Percentiles rank a stretch among this genome's conserved stretches.
phyloP scores from a whole-genome alignment of 30 jellyfish, hydroid and myxozoan genomes.

The Chironex yamaguchii region DNA sequence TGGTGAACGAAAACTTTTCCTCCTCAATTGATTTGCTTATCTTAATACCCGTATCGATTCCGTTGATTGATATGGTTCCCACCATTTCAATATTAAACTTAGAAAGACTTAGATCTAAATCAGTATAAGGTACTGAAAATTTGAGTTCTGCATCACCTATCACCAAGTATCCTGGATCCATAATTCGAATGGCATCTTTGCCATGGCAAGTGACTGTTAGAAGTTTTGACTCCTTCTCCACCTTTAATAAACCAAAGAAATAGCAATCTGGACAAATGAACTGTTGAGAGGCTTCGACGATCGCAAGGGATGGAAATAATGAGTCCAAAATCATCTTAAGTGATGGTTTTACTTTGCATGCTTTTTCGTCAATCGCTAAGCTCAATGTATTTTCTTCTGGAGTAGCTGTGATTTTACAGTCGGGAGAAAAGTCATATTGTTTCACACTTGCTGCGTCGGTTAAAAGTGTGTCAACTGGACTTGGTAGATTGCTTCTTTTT shows the following conservation, averaged over 20 bases:
- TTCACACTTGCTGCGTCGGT: not conserved
- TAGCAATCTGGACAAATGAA: slow-evolving; percentile 57
- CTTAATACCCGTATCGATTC: slow-evolving; percentile 6
- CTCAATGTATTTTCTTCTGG: not conserved
- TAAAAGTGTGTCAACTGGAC: not conserved
- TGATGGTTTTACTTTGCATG: slow-evolving; percentile 39
- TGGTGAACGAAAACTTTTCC: slow-evolving; percentile 12
- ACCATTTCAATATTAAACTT: not conserved
- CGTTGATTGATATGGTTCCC: slow-evolving; percentile 31
- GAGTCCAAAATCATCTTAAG: slow-evolving; percentile 14
- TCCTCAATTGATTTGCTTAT: slow-evolving; percentile 27
- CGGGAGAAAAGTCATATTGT: not conserved
- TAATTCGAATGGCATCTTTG: slow-evolving; percentile 11
- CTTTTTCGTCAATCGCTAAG: not conserved
- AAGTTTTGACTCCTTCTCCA: slow-evolving; percentile 14
- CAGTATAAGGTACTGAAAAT: not conserved
- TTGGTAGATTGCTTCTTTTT: not conserved
- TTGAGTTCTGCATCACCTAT: not conserved
- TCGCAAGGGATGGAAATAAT: slow-evolving; percentile 51
- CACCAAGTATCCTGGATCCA: not conserved
- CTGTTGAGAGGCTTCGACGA: slow-evolving; percentile 22
- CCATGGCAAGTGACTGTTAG: slow-evolving; percentile 27
- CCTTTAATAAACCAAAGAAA: slow-evolving; percentile 22
- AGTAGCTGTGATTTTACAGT: not conserved
- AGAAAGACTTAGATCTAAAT: not conserved